These are phyloP conservation scores for Drosophila sproati DNA, from an alignment of 1,140 invertebrate species.

Conservation along the genomic window DNA sequence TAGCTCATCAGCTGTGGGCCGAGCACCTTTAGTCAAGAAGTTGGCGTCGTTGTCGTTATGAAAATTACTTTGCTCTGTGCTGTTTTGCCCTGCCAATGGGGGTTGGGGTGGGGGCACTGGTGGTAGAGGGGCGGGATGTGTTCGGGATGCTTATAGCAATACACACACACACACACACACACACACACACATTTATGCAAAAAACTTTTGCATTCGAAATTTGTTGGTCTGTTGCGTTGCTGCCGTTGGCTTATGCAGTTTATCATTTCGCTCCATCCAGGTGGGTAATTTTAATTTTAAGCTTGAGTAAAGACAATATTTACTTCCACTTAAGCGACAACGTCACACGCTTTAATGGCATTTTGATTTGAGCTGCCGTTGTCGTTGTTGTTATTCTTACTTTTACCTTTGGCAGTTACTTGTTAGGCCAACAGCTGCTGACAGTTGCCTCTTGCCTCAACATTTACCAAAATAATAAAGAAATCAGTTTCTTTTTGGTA, in stretches of 20 bases:
- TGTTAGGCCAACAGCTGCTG: constrained; percentile 45
- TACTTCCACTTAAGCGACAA: constrained; percentile 79
- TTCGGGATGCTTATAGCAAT: neutral
- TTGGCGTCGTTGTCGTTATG: constrained; percentile 79
- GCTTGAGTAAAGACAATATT: constrained; percentile 84
- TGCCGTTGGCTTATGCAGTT: constrained; percentile 78
- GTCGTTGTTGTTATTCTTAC: constrained; percentile 13
- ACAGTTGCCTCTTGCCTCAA: constrained; percentile 26
- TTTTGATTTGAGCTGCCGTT: constrained; percentile 72
- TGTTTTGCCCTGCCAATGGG: constrained; percentile 41
- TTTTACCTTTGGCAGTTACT: constrained; percentile 22
- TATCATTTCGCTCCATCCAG: constrained; percentile 82
- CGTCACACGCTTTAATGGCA: constrained; percentile 80
- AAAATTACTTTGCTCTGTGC: constrained; percentile 81
- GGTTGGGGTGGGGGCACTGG: neutral
- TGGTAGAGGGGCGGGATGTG: neutral
- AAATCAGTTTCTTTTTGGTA: constrained; percentile 14
- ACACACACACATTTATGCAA: constrained; percentile 49
- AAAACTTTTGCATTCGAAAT: constrained; percentile 83
- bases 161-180: constrained; percentile 1
- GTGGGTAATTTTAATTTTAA: constrained; percentile 84
- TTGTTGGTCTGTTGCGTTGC: constrained; percentile 64
- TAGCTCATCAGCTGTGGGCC: constrained; percentile 60
- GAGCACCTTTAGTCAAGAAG: constrained; percentile 74
- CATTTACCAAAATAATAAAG: constrained; percentile 14